Conservation (phyloP, 2,113 vertebrate genomes). For the Sapayoa aenigma region DNA sequence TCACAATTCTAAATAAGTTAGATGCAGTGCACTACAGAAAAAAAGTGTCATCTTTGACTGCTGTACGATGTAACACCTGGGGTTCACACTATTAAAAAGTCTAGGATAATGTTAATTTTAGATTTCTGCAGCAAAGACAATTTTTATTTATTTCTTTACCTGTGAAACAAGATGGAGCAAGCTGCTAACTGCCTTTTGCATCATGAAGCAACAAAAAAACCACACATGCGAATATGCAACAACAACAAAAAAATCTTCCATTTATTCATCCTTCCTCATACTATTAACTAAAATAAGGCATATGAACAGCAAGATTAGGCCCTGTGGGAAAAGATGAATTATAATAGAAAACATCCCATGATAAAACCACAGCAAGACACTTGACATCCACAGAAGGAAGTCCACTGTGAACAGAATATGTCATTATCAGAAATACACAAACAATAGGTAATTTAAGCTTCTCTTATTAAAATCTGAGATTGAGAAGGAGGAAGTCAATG, state of each 20-base stretch:
- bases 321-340: neutral
- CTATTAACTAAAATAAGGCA: neutral
- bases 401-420: neutral
- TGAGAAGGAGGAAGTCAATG: neutral
- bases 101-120: neutral
- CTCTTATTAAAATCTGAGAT: neutral
- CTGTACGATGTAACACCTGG: neutral
- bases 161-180: neutral
- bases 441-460: neutral
- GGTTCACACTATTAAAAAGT: neutral
- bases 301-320: neutral
- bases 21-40: neutral
- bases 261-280: neutral
- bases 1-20: neutral
- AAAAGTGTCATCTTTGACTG: neutral
- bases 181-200: neutral
- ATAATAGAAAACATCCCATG: neutral
- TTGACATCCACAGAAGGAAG: neutral
- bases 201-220: neutral
- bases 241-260: neutral
- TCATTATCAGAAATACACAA: neutral
- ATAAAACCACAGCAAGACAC: neutral
- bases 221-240: accelerated
- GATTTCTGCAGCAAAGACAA: neutral
- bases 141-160: neutral